phyloP scores from a whole-genome alignment of 2,888 invertebrate species.

The Agriotes lineatus region DNA sequence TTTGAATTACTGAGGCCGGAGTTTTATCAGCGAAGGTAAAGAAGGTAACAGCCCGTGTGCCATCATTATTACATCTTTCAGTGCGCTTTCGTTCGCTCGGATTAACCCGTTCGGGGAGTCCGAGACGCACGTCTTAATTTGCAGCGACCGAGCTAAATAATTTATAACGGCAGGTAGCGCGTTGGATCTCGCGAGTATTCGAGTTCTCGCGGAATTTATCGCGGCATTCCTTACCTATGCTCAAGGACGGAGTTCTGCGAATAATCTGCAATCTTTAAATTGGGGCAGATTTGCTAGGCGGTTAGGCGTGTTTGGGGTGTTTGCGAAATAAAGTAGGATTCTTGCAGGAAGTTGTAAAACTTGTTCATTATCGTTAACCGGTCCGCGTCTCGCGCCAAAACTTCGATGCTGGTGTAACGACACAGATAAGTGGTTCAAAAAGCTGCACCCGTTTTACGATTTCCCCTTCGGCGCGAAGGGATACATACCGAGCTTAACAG shows the following conservation, averaged over 20 bases:
- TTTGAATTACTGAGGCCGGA: conserved; percentile 43
- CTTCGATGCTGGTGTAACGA: no score
- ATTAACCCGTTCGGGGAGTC: conserved; percentile 48
- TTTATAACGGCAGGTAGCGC: conserved; percentile 57
- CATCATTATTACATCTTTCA: conserved; percentile 51
- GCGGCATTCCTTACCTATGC: no score
- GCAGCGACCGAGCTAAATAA: conserved; percentile 57
- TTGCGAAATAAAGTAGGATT: not conserved
- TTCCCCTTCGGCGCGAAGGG: no score
- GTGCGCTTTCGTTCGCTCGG: conserved; percentile 47
- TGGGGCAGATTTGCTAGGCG: not conserved
- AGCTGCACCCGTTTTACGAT: no score
- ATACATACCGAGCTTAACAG: no score
- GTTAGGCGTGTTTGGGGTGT: not conserved
- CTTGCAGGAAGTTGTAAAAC: not conserved
- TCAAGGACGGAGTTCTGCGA: no score
- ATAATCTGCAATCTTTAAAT: not conserved
- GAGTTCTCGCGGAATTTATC: conserved; percentile 52
- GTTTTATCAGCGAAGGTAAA: conserved; percentile 41
- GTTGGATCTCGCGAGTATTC: conserved; percentile 49
- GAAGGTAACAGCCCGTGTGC: conserved; percentile 45
- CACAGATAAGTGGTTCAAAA: no score
- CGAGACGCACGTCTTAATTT: conserved; percentile 54
- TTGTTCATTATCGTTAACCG: no score
- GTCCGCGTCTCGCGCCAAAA: not conserved